Evolutionary conservation across 2,797 vertebrate species (phyloP).

Genomic region (Lepus townsendii): DNA sequence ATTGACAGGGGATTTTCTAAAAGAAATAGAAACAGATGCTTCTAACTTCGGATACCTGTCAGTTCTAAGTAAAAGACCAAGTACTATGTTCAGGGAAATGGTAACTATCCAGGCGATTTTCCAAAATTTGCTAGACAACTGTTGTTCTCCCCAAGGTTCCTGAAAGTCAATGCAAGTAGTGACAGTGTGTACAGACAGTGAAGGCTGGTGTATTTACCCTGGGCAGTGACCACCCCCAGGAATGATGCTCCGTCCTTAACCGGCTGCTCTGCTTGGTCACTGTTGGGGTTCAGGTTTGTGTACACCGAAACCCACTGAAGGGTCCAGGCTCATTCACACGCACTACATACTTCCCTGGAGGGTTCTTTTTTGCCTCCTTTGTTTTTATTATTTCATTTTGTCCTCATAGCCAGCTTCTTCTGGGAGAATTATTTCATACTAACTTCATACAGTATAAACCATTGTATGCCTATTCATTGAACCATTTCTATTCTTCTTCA

Average conservation of each 20-base stretch:
- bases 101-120: constrained; percentile 19
- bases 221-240: not conserved
- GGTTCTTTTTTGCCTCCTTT: not conserved
- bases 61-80: not conserved
- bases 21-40: not conserved
- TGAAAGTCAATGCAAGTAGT: not conserved
- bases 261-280: not conserved
- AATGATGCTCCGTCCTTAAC: not conserved
- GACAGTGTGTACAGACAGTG: not conserved
- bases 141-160: not conserved
- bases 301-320: not conserved
- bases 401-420: not conserved
- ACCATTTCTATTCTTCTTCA: not conserved
- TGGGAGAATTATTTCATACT: not conserved
- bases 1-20: not conserved
- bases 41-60: not conserved
- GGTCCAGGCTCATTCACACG: not conserved
- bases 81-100: not conserved
- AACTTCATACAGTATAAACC: not conserved
- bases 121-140: not conserved
- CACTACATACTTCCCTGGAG: not conserved
- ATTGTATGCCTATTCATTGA: not conserved
- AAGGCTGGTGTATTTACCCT: not conserved
- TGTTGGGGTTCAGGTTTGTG: not conserved
- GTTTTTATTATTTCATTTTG: not conserved